Base-by-base conservation (phyloP, 2,113 vertebrate species). In the Tachysurus fulvidraco region DNA sequence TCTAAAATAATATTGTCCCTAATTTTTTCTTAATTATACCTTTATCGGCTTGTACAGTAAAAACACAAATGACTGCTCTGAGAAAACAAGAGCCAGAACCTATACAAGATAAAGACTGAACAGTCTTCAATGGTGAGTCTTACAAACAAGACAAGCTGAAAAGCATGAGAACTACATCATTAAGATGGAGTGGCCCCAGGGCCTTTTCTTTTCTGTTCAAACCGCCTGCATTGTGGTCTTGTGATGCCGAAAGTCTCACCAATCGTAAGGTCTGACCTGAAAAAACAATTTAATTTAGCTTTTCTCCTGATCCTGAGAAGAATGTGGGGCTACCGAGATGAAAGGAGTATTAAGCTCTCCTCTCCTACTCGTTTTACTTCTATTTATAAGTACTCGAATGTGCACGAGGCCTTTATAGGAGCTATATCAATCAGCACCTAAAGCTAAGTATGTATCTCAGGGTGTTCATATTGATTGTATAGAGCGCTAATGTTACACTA, bases 231-330 rank as follows among this genome's bases (percentile, higher is more conserved):
- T 89, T 81, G 91, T 86, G 89, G 94, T 94, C 94, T 94, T 92
- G 92, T 95, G 94, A 95, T 94, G 91, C 91, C 78, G 87, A 89
- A 83, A 84, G 85, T 91, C 92, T 90, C 92, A 87, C 89, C 89
- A 93, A 92, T 93, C 93, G 91, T 93, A 92, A 92, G 89, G 86
- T 57, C 67, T 30, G 77, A 83, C 87, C 86, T 88, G 87, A 92
- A 60, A n/a, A 87, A 93, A 90, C 90, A 89, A 93, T 94, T 94
- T 94, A 93, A 94, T 91, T 94, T 93, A 88, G 92, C 93, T 93
- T 93, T 92, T 83, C 88, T 83, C 91, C 92, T 96, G 94, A 95
- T 95, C 95, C 95, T 91, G 76, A 81, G 88, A 93, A 90, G 93
- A 95, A 95, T 96, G 95, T 90, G 90, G 85, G 85, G 89, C 89